These are phyloP conservation scores for Paratilapia polleni DNA, from an alignment of 2,113 vertebrate genomes.

Conservation along the genomic window DNA sequence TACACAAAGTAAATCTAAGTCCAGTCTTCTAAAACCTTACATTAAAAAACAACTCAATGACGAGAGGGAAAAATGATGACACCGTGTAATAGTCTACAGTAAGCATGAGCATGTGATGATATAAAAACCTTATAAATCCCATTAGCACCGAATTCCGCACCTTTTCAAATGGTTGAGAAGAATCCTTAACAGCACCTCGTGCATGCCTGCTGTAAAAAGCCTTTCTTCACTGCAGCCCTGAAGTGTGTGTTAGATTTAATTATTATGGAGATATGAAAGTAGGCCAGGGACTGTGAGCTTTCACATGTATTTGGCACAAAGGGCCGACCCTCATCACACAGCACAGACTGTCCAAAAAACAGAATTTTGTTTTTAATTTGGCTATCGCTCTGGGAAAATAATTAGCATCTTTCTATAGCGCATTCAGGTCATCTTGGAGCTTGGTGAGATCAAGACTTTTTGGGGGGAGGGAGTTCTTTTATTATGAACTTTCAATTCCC, in stretches of 20 bases:
- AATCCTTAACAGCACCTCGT: slow-evolving; percentile 2
- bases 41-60: neutral
- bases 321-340: slow-evolving; percentile 31
- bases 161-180: slow-evolving; percentile 13
- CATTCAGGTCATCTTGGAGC: slow-evolving; percentile 30
- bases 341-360: slow-evolving; percentile 12
- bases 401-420: slow-evolving; percentile 46
- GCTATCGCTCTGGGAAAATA: slow-evolving; percentile 31
- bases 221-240: slow-evolving; percentile 38
- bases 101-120: neutral
- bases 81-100: neutral
- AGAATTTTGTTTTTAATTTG: slow-evolving; percentile 18
- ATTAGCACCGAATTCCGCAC: slow-evolving; percentile 37
- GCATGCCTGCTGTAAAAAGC: slow-evolving; percentile 40
- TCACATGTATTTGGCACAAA: slow-evolving; percentile 45
- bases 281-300: slow-evolving; percentile 62
- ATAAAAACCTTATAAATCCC: slow-evolving; percentile 12
- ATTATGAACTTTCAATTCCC: slow-evolving; percentile 54
- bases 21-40: neutral
- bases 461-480: slow-evolving; percentile 14
- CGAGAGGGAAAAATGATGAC: neutral
- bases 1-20: neutral
- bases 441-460: slow-evolving; percentile 38
- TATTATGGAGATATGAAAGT: slow-evolving; percentile 73
- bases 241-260: slow-evolving; percentile 71